Evolutionary conservation across 2,113 vertebrate genomes (phyloP), one percentile per base, ranked within the genome.

Genomic region (Erinaceus europaeus): DNA sequence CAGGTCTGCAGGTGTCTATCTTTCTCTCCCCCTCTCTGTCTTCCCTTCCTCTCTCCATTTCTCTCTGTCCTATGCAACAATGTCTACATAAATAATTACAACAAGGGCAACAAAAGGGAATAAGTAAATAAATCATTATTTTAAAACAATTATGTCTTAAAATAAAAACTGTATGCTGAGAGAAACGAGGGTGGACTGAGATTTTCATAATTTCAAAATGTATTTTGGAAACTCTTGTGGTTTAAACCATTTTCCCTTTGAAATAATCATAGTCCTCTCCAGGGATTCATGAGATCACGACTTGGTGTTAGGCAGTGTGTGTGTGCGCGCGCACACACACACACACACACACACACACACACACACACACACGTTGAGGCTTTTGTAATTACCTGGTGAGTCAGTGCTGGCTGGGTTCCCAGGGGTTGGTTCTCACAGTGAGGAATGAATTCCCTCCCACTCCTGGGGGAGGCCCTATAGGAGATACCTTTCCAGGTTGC

Each of bases 341-440:
- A n/a, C n/a, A n/a, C n/a, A n/a, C n/a, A n/a, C n/a, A n/a, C n/a
- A n/a, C n/a, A n/a, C n/a, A n/a, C n/a, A n/a, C n/a, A n/a, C n/a
- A n/a, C n/a, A n/a, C n/a, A n/a, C n/a, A n/a, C n/a, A n/a, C n/a
- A n/a, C n/a, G n/a, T n/a, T 65, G 50, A 61, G 86, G 73, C 62
- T 83, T 62, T 84, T 40, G 15, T 53, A 72, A 77, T 71, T 84
- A 89, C 77, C 65, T 75, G 74, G 80, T 91, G 81, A 94, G n/a
- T n/a, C 89, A 94, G 89, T 68, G 18, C 81, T 94, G 95, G 74
- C 92, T 9, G 4, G 9, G 44, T 27, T 93, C 87, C 91, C 78
- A 52, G 84, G 82, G 74, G 57, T 61, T 32, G 7, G 15, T 78
- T 81, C 73, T 71, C 36, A 91, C 78, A 3, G 0, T 2, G 27